Percentiles rank a stretch among this genome's conserved stretches.
These are phyloP conservation scores for Tachysurus fulvidraco DNA, from an alignment of 2,113 vertebrate species.

Conservation along the genomic window DNA sequence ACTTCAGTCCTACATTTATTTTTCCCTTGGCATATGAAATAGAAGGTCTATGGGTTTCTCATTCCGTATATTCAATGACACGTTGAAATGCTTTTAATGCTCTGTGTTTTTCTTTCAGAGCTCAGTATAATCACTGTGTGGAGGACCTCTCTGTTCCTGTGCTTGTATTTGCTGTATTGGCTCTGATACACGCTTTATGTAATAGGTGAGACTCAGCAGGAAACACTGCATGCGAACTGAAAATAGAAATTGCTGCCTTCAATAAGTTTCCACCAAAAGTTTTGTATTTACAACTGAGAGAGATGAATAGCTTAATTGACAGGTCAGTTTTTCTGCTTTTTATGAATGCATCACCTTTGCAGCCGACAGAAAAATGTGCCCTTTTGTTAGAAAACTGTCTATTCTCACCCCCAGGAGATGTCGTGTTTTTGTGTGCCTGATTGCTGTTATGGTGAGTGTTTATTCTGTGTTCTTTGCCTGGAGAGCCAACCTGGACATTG, in stretches of 20 bases:
- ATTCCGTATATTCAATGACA: neutral
- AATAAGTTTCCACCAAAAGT: neutral
- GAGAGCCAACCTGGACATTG: slow-evolving; percentile 95
- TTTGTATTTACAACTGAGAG: neutral
- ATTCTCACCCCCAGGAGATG: slow-evolving; percentile 60
- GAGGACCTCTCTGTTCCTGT: slow-evolving; percentile 69
- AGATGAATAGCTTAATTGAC: neutral
- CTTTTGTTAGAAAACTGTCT: neutral
- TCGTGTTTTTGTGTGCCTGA: slow-evolving; percentile 76
- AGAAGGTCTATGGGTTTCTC: neutral
- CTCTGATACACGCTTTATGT: slow-evolving; percentile 61
- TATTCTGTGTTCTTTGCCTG: slow-evolving; percentile 96
- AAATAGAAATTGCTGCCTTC: neutral
- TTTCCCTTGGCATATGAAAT: neutral
- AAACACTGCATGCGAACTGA: neutral
- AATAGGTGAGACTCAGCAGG: slow-evolving; percentile 67
- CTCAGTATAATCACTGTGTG: slow-evolving; percentile 73
- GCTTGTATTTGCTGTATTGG: slow-evolving; percentile 63
- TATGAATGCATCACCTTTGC: neutral
- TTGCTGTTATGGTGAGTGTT: slow-evolving; percentile 80
- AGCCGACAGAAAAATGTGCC: neutral
- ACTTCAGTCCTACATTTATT: neutral
- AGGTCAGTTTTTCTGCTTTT: neutral
- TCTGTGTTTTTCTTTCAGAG: slow-evolving; percentile 61
- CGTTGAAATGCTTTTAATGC: slow-evolving; percentile 16